Base-by-base conservation (phyloP, 1,140 invertebrate genomes). In the Drosophila lacteicornis region DNA sequence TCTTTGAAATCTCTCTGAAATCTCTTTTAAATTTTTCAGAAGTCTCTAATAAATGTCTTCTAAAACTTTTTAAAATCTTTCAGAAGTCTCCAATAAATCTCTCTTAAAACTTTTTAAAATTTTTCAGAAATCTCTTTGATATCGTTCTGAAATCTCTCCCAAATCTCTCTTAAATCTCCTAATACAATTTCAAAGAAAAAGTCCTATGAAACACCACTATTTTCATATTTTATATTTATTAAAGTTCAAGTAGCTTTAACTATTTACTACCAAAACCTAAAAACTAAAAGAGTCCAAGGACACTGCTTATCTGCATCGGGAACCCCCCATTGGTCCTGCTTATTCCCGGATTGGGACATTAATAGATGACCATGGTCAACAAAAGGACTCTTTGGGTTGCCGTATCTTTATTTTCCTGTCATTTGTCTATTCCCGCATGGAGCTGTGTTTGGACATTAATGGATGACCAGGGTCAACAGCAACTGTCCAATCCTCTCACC, bases 381-480 rank as follows among this genome's bases (percentile, higher is more conserved):
- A 17, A 9, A 55, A 46, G 63, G 67, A 68, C 40, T 40, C 63
- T 55, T 55, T 70, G 49, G 62, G 30, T 30, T 19, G n/a, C 38
- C 40, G 40, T 46, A 56, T 55, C 49, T 69, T 40, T n/a, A 46
- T 66, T 27, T 40, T 12, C n/a, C n/a, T n/a, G 67, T 1, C 67
- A 46, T 53, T 69, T 55, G 40, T n/a, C 67, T 33, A 70, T 55
- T 70, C 67, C 67, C 67, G 40, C 17, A 65, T 46, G 66, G 65
- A 50, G 46, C 40, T 58, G 22, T 42, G 36, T 25, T 27, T 47
- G 50, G 55, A 51, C 68, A 73, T 45, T 73, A 73, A 74, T 74
- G 67, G 67, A 74, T 74, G 76, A 76, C 60, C 80, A 80, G 76
- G 80, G 71, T 80, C 76, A 82, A 77, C 67, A 56, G 51, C 22